Base-by-base conservation (phyloP, 2,797 vertebrate species). In the Helicolenus hilgendorfi region DNA sequence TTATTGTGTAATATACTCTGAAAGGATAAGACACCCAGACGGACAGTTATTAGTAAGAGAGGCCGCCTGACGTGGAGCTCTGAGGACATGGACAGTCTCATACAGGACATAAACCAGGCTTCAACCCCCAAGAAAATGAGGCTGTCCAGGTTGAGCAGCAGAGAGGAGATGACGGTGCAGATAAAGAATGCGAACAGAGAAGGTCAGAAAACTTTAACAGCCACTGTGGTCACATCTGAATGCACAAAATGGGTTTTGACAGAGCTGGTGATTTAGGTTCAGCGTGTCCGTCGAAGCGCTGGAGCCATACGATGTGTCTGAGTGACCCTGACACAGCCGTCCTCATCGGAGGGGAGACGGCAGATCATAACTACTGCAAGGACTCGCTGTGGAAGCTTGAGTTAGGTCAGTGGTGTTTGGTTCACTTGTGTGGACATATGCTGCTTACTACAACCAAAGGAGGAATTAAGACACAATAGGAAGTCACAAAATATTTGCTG, bases 361-460 rank as follows among this genome's bases (percentile, higher is more conserved):
- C 87, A 0, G 78, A 96, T 77, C 96, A 98, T 27, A 93, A 83
- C 77, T 81, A 85, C 63, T 97, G 97, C 93, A 77, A 91, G 59
- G 98, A 98, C 89, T 94, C 85, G 0, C 70, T 98, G 29, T 98
- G 98, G 98, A 99, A 98, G 89, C 96, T 98, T 6, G 98, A 99
- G 93, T 96, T 98, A 20, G 98, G 98, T 99, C 72, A 56, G 95
- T 81, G 26, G 24, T 53, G 31, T 38, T 33, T 26, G 31, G 7
- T 58, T 35, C 4, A 22, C 33, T 24, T n/a, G 24, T 79, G 41
- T 49, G 4, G 8, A 18, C 5, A 26, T 29, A 3, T 59, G 53
- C 24, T 31, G 2, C n/a, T 53, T 24, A 13, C 10, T 7, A 14
- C 7, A 59, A 45, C 41, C 33, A 3, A 31, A 59, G 2, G 11